Percentiles rank a stretch among this genome's conserved stretches.
Conservation (phyloP, 2,113 vertebrate genomes). For the Tapirus terrestris region DNA sequence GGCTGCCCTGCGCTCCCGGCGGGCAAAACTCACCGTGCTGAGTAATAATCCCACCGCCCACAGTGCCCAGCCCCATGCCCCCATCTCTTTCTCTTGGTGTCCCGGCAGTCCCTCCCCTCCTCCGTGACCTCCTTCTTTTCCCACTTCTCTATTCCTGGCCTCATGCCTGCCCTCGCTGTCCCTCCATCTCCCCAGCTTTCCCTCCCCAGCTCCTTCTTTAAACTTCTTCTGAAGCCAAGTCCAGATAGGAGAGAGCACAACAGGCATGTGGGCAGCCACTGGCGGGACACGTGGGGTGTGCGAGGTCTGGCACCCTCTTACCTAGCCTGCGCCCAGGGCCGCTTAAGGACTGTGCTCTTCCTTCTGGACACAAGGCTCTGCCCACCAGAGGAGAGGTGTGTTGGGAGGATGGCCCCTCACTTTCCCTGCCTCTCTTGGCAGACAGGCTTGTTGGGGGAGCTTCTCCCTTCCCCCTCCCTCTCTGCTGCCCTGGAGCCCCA, state of each 20-base stretch:
- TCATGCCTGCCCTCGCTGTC: too few species aligned
- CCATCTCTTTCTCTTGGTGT: not conserved
- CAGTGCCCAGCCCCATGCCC: rapidly evolving
- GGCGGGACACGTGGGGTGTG: rapidly evolving
- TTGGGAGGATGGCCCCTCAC: not conserved
- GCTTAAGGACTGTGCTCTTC: not conserved
- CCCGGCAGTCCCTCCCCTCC: not conserved
- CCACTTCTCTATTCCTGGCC: not conserved
- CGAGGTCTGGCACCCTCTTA: not conserved
- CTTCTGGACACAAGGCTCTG: not conserved
- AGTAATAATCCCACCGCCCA: conserved; percentile 85
- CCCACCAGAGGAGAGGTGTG: not conserved
- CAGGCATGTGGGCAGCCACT: too few species aligned
- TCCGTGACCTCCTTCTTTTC: not conserved
- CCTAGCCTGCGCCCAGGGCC: not conserved
- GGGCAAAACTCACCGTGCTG: conserved; percentile 95
- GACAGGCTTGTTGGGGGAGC: not conserved
- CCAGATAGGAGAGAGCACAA: not conserved
- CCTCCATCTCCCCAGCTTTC: not conserved
- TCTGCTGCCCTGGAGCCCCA: not conserved
- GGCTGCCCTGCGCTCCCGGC: conserved; percentile 93
- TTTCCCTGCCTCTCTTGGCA: not conserved
- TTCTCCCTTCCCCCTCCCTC: not conserved
- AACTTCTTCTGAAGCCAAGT: not conserved
- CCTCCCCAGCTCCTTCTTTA: not conserved